Evolutionary conservation across 2,113 vertebrate species (phyloP), one percentile per base, ranked within the genome.

Genomic region (Siniperca chuatsi): DNA sequence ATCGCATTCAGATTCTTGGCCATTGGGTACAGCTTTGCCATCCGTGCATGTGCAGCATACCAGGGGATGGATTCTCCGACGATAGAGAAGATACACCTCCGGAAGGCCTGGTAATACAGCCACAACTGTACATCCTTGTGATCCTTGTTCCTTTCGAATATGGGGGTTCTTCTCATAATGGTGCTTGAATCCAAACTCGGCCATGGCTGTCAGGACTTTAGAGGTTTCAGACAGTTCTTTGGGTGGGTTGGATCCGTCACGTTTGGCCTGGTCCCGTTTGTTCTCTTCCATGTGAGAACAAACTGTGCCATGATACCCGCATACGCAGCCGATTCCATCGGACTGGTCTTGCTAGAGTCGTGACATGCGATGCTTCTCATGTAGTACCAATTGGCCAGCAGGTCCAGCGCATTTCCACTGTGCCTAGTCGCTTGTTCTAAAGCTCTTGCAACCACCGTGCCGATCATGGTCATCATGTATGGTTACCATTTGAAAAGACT

Each of bases 221-320:
- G 40, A 7, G 40, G 40, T 7, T 1, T 29, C 29, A 29, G 29
- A 29, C 29, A 29, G 37, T 40, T 7, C 37, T 40, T 42, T 42
- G 6, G 8, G 8, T 6, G 40, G 40, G 37, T 40, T 7, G 37
- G 4, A 40, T 40, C 37, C 6, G 37, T 40, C 3, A 1, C 8
- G 40, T 9, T 42, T 42, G 40, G 40, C 40, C 40, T 6, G 40
- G 7, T 7, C 8, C 40, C 40, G 40, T 40, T 40, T 40, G 7
- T 42, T 9, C 6, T 42, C 40, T 3, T 42, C 66, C 40, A 68
- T 68, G 13, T 68, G 13, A 3, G 25, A 25, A 25, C 25, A 25
- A 25, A 68, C n/a, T n/a, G n/a, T n/a, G n/a, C 66, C 66, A 68
- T 68, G n/a, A 68, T 25, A 25, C 66, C 66, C 4, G 65, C 2